phyloP scores from a whole-genome alignment of 2,113 vertebrate species.

The Crotalus viridis region DNA sequence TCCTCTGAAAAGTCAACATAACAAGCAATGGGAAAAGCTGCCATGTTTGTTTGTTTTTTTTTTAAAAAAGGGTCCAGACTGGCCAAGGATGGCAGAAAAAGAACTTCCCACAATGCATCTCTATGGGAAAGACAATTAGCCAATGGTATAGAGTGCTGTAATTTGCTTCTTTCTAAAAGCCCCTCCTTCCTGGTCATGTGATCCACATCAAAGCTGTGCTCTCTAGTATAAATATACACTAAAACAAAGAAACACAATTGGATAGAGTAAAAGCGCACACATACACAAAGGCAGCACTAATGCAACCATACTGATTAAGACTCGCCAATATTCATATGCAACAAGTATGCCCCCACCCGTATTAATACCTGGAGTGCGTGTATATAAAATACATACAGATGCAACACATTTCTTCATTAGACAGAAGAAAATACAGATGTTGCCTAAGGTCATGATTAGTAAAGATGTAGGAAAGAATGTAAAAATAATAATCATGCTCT shows the following conservation, averaged over 20 bases:
- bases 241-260: neutral
- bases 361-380: neutral
- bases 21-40: neutral
- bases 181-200: neutral
- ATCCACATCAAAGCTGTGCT: neutral
- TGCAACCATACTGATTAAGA: neutral
- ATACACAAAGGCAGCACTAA: neutral
- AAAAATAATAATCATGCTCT: neutral
- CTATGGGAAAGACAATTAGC: neutral
- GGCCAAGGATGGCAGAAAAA: neutral
- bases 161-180: neutral
- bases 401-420: neutral
- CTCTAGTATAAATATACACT: neutral
- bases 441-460: neutral
- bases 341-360: neutral
- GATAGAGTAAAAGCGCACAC: neutral
- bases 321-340: neutral
- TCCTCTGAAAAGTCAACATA: neutral
- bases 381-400: neutral
- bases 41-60: neutral
- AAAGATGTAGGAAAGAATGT: neutral
- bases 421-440: neutral
- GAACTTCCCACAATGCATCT: neutral
- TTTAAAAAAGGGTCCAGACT: neutral
- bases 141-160: neutral